These are phyloP conservation scores for Illadopsis cleaveri DNA, from an alignment of 2,113 vertebrate genomes.

Conservation along the genomic window DNA sequence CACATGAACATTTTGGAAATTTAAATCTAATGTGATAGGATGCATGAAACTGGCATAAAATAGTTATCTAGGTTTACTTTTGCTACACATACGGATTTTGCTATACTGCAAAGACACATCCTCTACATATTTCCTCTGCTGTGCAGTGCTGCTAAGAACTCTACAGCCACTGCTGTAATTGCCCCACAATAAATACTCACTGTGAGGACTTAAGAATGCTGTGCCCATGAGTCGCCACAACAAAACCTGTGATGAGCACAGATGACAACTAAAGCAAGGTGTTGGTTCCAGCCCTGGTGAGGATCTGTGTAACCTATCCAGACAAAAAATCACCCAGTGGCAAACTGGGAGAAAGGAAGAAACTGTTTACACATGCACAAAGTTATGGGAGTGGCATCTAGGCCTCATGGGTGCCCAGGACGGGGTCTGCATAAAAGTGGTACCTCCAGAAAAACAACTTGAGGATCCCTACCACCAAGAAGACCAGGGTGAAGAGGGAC, in stretches of 20 bases:
- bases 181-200: neutral
- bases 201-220: neutral
- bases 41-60: neutral
- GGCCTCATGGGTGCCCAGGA: neutral
- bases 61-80: neutral
- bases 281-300: neutral
- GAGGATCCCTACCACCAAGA: neutral
- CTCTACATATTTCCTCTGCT: neutral
- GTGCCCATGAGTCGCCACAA: neutral
- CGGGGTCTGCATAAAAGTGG: neutral
- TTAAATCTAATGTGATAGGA: neutral
- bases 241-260: neutral
- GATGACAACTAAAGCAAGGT: neutral
- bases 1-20: neutral
- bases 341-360: neutral
- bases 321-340: neutral
- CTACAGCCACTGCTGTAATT: neutral
- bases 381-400: neutral
- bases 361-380: neutral
- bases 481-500: neutral
- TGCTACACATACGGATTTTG: neutral
- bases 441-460: neutral
- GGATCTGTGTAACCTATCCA: too few relatives aligned
- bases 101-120: neutral
- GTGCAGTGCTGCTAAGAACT: neutral